These are phyloP conservation scores for Sycobia sp. DNA, from an alignment of 1,140 invertebrate species.

Conservation along the genomic window DNA sequence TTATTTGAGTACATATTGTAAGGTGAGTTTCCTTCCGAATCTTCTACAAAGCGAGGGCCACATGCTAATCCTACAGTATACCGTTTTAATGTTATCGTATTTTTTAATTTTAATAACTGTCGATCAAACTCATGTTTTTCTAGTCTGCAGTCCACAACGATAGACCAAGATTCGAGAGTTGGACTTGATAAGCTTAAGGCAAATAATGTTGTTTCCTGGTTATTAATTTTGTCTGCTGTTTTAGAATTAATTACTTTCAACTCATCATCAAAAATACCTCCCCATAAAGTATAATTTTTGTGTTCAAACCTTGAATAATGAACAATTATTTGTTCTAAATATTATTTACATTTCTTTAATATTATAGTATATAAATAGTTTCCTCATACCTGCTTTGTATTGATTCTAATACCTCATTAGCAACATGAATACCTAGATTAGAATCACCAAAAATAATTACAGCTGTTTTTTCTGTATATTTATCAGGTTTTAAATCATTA, in stretches of 20 bases:
- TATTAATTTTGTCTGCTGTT: not conserved
- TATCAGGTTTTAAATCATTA: not conserved
- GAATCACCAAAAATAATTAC: constrained; percentile 2
- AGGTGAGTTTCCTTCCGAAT: not conserved
- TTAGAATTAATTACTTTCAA: not conserved
- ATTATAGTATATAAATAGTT: not conserved
- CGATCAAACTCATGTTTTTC: not conserved
- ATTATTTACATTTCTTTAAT: not conserved
- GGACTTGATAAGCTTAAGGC: not conserved
- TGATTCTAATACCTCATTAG: not conserved
- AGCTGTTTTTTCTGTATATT: not conserved
- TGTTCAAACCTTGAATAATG: constrained; percentile 1
- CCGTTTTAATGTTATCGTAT: not conserved
- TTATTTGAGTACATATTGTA: not conserved
- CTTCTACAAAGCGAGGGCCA: constrained; percentile 2
- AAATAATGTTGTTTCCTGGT: not conserved
- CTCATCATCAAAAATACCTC: constrained; percentile 10
- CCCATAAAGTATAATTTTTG: constrained; percentile 16
- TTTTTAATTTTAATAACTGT: constrained; percentile 7
- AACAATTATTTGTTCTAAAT: not conserved
- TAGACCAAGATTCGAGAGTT: constrained; percentile 3
- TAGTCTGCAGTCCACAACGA: not conserved
- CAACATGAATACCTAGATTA: not conserved
- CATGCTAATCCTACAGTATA: not conserved
- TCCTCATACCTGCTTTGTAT: not conserved